These are phyloP conservation scores for Colletes collaris DNA, from an alignment of 2,888 invertebrate species.

Conservation along the genomic window DNA sequence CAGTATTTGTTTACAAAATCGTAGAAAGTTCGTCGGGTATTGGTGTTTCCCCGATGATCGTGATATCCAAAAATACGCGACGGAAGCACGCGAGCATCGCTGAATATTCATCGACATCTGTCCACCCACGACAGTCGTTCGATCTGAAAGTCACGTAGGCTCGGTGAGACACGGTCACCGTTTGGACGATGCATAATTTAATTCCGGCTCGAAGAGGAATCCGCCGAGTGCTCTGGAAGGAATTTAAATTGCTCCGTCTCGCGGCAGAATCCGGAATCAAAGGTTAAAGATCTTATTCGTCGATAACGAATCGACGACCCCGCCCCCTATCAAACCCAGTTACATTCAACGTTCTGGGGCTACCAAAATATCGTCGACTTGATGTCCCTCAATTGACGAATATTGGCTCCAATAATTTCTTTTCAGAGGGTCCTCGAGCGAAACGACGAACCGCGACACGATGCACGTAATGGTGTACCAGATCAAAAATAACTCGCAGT, in stretches of 20 bases:
- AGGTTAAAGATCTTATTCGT: conserved; percentile 46
- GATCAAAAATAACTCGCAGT: conserved; percentile 68
- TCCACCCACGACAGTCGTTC: conserved; percentile 40
- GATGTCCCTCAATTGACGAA: conserved; percentile 24
- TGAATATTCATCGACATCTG: conserved; percentile 38
- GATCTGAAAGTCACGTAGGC: conserved; percentile 58
- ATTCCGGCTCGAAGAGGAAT: conserved; percentile 55
- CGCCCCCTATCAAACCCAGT: conserved; percentile 8
- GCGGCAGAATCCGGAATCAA: conserved; percentile 54
- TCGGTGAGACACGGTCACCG: conserved; percentile 28
- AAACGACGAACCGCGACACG: conserved; percentile 30
- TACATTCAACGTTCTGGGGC: neutral
- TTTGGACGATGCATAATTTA: conserved; percentile 57
- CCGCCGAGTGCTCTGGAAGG: conserved; percentile 47
- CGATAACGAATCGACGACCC: conserved; percentile 11
- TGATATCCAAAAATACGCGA: neutral
- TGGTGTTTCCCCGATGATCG: neutral
- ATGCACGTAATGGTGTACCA: conserved; percentile 54
- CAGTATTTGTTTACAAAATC: neutral
- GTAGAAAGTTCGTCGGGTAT: too few relatives aligned
- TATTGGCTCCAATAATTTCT: conserved; percentile 29
- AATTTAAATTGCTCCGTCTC: conserved; percentile 54
- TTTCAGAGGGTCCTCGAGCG: neutral
- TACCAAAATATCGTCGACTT: conserved; percentile 26
- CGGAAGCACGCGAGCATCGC: conserved; percentile 20